phyloP scores from a whole-genome alignment of 2,797 vertebrate genomes.

The Loriculus beryllinus region DNA sequence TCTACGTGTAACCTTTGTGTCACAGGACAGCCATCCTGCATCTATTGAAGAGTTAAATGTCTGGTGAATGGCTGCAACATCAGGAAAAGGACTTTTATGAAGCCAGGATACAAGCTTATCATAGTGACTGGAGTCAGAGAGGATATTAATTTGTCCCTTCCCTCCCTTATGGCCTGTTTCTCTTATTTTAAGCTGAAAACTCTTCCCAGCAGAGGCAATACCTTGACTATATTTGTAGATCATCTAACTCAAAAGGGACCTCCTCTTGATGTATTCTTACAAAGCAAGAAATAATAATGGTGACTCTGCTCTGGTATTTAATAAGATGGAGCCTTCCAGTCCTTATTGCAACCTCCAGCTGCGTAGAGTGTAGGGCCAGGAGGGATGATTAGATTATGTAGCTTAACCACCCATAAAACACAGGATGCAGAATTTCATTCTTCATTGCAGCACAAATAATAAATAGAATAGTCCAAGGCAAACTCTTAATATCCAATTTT shows the following conservation, averaged over 20 bases:
- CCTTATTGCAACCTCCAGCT: constrained; percentile 22
- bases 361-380: not conserved
- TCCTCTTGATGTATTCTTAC: not conserved
- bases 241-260: not conserved
- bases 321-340: not conserved
- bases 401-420: constrained; percentile 56
- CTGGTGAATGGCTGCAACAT: not conserved
- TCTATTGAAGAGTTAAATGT: not conserved
- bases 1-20: not conserved
- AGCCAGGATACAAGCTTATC: not conserved
- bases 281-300: not conserved
- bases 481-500: constrained; percentile 51
- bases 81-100: not conserved
- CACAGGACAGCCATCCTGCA: not conserved
- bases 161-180: not conserved
- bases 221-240: not conserved
- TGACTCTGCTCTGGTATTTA: constrained; percentile 3
- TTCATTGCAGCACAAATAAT: constrained; percentile 41
- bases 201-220: not conserved
- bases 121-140: not conserved
- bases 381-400: constrained; percentile 46
- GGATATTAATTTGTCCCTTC: not conserved
- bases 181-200: not conserved
- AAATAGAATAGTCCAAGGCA: constrained; percentile 44
- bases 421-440: constrained; percentile 20